Evolutionary conservation across 2,888 invertebrate species (phyloP).

Genomic region (Sphaerophoria rueppellii): DNA sequence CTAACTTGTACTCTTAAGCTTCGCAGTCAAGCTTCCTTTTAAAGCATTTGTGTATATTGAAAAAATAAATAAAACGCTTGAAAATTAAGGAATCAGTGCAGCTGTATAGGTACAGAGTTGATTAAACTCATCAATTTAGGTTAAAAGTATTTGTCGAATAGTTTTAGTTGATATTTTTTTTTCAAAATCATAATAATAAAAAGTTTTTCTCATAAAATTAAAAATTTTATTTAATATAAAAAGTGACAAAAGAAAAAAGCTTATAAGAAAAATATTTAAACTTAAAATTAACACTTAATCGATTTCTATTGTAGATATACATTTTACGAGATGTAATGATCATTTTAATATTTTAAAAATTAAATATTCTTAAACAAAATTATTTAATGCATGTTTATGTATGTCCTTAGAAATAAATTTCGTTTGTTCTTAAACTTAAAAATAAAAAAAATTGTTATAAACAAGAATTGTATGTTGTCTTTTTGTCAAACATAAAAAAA

Average conservation of each 20-base stretch:
- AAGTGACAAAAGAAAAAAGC: neutral
- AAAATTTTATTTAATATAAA: conserved; percentile 4
- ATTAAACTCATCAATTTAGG: no score
- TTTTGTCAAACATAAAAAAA: conserved; percentile 29
- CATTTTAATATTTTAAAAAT: neutral
- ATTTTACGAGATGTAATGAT: conserved; percentile 15
- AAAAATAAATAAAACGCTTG: no score
- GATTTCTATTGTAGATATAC: neutral
- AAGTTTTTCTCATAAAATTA: neutral
- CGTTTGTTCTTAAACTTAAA: conserved; percentile 15
- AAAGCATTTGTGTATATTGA: no score
- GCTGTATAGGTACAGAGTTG: no score
- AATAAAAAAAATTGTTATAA: conserved; percentile 14
- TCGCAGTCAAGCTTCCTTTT: no score
- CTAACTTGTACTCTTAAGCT: no score
- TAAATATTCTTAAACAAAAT: neutral
- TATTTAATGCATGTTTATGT: neutral
- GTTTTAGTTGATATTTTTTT: no score
- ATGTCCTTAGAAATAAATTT: neutral
- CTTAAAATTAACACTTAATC: neutral
- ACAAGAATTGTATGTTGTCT: neutral
- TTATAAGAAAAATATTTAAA: neutral
- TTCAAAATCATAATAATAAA: no score
- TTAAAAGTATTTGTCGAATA: no score
- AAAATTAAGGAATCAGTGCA: no score